Conservation (phyloP, 2,797 vertebrate species). For the Yasuhikotakia modesta region DNA sequence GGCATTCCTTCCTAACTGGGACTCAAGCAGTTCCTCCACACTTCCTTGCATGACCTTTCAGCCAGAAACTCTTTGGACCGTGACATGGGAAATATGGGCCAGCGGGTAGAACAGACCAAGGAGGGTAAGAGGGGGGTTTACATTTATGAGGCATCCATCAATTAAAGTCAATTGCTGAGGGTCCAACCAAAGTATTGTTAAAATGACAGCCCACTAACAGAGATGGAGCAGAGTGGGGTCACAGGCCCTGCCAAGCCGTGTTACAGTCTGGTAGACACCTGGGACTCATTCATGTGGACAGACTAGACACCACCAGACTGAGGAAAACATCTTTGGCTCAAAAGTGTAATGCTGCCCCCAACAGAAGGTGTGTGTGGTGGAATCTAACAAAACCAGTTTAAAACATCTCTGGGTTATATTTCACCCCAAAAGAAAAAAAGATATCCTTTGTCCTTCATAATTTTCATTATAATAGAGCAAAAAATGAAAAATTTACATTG, state of each 20-base stretch:
- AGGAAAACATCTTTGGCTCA: conserved; percentile 12
- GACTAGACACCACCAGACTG: conserved; percentile 32
- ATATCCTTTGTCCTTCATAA: too few relatives aligned
- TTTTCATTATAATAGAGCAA: too few relatives aligned
- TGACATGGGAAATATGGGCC: not conserved
- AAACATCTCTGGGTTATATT: not conserved
- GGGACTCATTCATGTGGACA: conserved; percentile 13
- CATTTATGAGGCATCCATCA: conserved; percentile 41
- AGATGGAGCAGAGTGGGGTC: conserved; percentile 26
- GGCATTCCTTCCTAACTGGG: conserved; percentile 6
- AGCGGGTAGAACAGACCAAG: not conserved
- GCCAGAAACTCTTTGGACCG: conserved; percentile 3
- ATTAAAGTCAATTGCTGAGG: conserved; percentile 30
- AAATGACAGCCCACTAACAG: conserved; percentile 27
- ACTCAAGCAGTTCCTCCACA: conserved; percentile 20
- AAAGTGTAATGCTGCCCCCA: conserved; percentile 8
- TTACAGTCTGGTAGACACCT: conserved; percentile 44
- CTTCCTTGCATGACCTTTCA: conserved; percentile 1
- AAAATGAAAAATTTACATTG: too few relatives aligned
- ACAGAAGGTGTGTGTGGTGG: not conserved
- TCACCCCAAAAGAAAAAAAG: too few relatives aligned
- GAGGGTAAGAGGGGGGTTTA: not conserved
- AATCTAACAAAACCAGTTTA: not conserved
- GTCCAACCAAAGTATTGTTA: not conserved
- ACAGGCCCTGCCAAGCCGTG: conserved; percentile 30